Base-by-base conservation (phyloP, 92 coral and sea anemone species). In the Pocillopora grandis region DNA sequence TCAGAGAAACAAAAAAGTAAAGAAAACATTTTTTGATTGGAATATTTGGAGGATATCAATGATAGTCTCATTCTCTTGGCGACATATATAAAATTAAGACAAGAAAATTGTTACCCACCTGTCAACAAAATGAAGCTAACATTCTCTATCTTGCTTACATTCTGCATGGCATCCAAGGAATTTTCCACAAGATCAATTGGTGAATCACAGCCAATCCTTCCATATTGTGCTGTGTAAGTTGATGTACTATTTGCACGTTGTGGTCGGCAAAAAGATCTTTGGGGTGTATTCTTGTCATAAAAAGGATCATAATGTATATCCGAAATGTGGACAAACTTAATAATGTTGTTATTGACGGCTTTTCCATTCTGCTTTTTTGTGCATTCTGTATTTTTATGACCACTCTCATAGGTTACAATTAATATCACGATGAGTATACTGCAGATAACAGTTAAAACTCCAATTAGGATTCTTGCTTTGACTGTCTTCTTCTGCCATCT, bases 121-220 rank as follows among this genome's bases (percentile, higher is more conserved):
- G 98, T 90, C 13, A 96, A 17, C 69, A 96, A 73, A 23, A 94
- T 62, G 80, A 96, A 96, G 70, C 88, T 84, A 10, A 89, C 76
- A 15, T 86, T 85, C 12, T 84, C 71, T 21, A 66, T 68, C 33
- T 36, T 62, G 58, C 88, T 80, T 33, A 86, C 93, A 81, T 63
- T 86, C 61, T 85, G 85, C 52, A 92, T 86, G 14, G 94, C 95
- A 64, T 86, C 81, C 78, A 96, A 76, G 52, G 88, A 73, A 62
- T 83, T 92, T 27, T 84, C 88, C 5, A 96, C 27, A 69, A 94
- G 85, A 20, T 49, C 33, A n/a, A 49, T 72, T 2, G 98, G 98
- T 1, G 98, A 87, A 70, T 96, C 98, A 90, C 98, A 96, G 7
- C 90, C 84, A 48, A 92, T 70, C 20, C 98, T 85, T 66, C 98